phyloP scores from a whole-genome alignment of 2,888 invertebrate species.

The Tryphoninae sp. region DNA sequence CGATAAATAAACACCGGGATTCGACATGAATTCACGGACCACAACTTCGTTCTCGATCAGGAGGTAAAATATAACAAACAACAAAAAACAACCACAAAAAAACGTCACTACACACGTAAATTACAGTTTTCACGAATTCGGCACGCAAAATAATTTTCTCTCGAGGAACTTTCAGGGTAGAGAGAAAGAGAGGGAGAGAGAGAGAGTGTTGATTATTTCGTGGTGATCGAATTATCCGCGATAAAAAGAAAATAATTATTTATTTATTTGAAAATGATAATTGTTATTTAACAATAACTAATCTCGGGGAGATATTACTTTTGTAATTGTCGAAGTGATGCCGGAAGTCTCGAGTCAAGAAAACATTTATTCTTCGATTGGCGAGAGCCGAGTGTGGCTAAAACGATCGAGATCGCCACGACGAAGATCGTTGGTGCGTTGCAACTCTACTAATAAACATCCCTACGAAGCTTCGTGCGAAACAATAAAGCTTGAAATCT shows the following conservation, averaged over 20 bases:
- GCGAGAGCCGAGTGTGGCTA: background rate
- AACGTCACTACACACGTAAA: background rate
- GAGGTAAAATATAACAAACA: conserved; percentile 5
- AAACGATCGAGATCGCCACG: background rate
- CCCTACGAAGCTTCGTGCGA: conserved; percentile 42
- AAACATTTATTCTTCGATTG: conserved; percentile 12
- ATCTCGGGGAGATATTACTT: conserved; percentile 29
- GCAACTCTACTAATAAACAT: conserved; percentile 51
- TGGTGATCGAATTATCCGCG: no score
- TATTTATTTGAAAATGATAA: no score
- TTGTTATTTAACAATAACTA: background rate
- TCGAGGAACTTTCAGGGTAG: no score
- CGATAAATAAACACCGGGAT: conserved; percentile 8
- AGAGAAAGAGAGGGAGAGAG: no score
- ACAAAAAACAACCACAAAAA: background rate
- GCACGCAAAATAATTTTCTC: no score
- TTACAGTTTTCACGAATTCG: no score
- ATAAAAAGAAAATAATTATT: no score
- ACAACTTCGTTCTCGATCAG: conserved; percentile 1
- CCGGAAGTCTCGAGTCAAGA: conserved; percentile 42
- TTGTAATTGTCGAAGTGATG: conserved; percentile 56
- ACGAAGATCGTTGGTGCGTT: background rate
- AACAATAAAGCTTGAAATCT: conserved; percentile 37
- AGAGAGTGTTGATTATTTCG: no score
- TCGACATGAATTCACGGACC: conserved; percentile 33